A percentile compares a stretch with the other conserved stretches of the same genome.
Evolutionary conservation across 2,113 vertebrate genomes (phyloP).

Genomic region (Dolichotis patagonum): DNA sequence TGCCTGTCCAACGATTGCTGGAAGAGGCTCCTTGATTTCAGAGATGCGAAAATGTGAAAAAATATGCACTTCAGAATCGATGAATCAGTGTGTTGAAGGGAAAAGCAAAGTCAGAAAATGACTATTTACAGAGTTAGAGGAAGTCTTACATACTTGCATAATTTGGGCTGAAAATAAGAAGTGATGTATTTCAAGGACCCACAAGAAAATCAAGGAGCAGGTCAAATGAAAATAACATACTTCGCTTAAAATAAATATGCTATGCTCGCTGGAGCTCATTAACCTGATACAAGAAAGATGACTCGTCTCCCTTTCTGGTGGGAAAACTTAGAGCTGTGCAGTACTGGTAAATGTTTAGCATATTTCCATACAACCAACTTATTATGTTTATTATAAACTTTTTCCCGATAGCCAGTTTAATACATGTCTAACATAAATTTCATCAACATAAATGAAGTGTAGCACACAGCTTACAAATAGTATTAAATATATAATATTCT

Average conservation of each 20-base stretch:
- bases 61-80: constrained; percentile 52
- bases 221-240: constrained; percentile 66
- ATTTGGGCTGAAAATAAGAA: constrained; percentile 72
- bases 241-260: constrained; percentile 61
- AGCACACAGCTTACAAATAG: constrained; percentile 23
- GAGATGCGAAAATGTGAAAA: constrained; percentile 55
- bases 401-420: constrained; percentile 4
- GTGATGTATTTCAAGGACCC: constrained; percentile 66
- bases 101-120: constrained; percentile 76
- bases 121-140: constrained; percentile 75
- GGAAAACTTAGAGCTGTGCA: background rate
- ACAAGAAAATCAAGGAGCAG: constrained; percentile 65
- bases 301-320: background rate
- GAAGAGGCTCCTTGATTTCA: constrained; percentile 36
- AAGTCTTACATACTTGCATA: constrained; percentile 74
- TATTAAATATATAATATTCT: background rate
- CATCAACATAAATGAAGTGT: background rate
- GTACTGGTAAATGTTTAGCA: background rate
- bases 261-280: constrained; percentile 13
- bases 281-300: background rate
- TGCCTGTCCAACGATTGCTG: background rate
- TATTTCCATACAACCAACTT: background rate
- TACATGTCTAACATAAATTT: background rate
- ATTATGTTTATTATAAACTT: background rate
- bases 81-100: constrained; percentile 68